Evolutionary conservation across 1,140 invertebrate species (phyloP).

Genomic region (Lethrus apterus): DNA sequence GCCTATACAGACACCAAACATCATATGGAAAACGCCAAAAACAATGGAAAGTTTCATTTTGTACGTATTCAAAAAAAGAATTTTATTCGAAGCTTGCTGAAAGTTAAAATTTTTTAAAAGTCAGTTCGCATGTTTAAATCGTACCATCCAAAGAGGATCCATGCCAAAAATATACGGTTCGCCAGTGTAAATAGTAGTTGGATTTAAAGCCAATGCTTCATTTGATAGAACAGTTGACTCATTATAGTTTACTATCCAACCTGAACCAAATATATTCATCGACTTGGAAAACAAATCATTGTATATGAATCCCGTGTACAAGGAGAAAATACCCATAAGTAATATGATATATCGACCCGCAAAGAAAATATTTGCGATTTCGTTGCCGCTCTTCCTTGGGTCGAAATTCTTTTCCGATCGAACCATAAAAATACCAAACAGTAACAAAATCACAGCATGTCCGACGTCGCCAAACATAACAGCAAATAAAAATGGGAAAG

Average conservation of each 20-base stretch:
- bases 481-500: conserved; percentile 96
- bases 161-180: conserved; percentile 78
- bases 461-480: conserved; percentile 98
- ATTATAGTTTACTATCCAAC: conserved; percentile 53
- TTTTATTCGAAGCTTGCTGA: conserved; percentile 83
- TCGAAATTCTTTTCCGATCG: conserved; percentile 64
- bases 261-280: conserved; percentile 86
- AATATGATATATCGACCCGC: conserved; percentile 95
- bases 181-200: conserved; percentile 50
- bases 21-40: conserved; percentile 92
- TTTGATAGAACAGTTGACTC: conserved; percentile 25
- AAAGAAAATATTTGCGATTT: conserved; percentile 97
- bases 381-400: conserved; percentile 58
- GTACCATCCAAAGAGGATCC: conserved; percentile 74
- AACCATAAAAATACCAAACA: conserved; percentile 71
- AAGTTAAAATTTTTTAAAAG: too few relatives aligned
- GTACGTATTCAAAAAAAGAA: conserved; percentile 93
- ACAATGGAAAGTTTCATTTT: conserved; percentile 99
- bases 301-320: conserved; percentile 96
- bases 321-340: conserved; percentile 94
- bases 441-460: conserved; percentile 74
- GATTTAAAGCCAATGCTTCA: conserved; percentile 57
- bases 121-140: too few relatives aligned
- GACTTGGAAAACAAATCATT: conserved; percentile 97
- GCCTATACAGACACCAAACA: conserved; percentile 87